These are phyloP conservation scores for Lucinisca nassula DNA, from an alignment of 2,888 invertebrate genomes.

Conservation along the genomic window DNA sequence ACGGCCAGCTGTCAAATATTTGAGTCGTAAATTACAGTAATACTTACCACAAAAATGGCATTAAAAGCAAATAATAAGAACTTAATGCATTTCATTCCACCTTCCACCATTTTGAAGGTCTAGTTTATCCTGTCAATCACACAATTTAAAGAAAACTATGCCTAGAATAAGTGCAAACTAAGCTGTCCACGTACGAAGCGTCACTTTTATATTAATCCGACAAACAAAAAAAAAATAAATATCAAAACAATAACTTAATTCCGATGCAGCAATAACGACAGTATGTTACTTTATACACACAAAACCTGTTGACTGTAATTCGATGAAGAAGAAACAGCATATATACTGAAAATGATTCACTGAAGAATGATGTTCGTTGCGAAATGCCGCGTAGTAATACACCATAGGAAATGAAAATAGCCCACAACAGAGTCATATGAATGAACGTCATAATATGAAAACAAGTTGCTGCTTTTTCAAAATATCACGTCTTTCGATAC, in stretches of 20 bases:
- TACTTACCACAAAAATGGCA: slow-evolving; percentile 87
- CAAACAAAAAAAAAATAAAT: not conserved
- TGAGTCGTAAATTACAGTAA: not conserved
- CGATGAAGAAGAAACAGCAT: not conserved
- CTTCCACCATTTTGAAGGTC: slow-evolving; percentile 84
- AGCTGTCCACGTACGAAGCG: not conserved
- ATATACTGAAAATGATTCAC: not conserved
- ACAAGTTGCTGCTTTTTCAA: no score
- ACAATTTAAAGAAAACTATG: not conserved
- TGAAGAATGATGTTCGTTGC: not conserved
- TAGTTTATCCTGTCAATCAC: slow-evolving; percentile 10
- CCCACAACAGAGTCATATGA: not conserved
- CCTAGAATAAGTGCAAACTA: not conserved
- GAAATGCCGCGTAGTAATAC: not conserved
- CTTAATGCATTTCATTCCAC: slow-evolving; percentile 87
- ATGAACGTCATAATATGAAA: no score
- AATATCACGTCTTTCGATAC: no score
- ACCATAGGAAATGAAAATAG: slow-evolving; percentile 18
- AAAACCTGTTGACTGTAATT: not conserved
- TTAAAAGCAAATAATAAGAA: slow-evolving; percentile 86
- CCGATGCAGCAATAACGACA: not conserved
- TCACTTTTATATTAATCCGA: not conserved
- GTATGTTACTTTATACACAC: not conserved
- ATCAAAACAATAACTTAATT: not conserved
- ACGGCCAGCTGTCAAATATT: not conserved